These are phyloP conservation scores for Maccullochella peelii DNA, from an alignment of 2,113 vertebrate genomes.

Conservation along the genomic window DNA sequence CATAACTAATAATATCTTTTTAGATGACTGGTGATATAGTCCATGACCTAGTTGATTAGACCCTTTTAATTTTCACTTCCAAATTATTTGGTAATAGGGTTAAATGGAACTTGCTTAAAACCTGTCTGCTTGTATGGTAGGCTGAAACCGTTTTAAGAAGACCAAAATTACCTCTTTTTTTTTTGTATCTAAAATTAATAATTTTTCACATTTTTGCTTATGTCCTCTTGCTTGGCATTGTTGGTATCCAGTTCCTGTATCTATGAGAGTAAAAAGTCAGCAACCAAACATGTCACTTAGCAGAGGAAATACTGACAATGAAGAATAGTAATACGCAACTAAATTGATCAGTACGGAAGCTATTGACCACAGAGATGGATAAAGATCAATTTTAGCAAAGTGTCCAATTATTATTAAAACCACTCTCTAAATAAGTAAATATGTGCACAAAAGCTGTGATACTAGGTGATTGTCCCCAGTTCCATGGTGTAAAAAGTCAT, in stretches of 20 bases:
- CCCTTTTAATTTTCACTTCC: background rate
- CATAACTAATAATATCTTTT: background rate
- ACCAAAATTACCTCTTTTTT: background rate
- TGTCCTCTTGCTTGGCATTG: background rate
- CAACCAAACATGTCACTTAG: background rate
- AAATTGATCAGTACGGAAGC: conserved; percentile 71
- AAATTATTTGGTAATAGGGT: background rate
- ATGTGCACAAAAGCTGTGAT: conserved; percentile 21
- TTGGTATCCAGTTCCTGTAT: background rate
- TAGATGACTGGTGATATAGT: conserved; percentile 1
- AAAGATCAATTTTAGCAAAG: conserved; percentile 55
- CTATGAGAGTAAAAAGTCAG: background rate
- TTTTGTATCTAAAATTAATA: background rate
- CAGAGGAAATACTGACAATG: conserved; percentile 75
- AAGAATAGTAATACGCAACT: conserved; percentile 47
- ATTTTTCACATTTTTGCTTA: background rate
- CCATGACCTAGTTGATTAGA: conserved; percentile 9
- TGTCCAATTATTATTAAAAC: conserved; percentile 45
- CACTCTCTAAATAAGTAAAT: conserved; percentile 21
- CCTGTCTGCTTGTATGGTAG: background rate
- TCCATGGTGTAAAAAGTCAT: background rate
- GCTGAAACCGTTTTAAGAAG: background rate
- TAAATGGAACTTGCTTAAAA: background rate
- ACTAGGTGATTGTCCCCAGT: background rate
- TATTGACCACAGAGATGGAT: conserved; percentile 53